phyloP scores from a whole-genome alignment of 2,113 vertebrate genomes.

The Stegastes partitus region DNA sequence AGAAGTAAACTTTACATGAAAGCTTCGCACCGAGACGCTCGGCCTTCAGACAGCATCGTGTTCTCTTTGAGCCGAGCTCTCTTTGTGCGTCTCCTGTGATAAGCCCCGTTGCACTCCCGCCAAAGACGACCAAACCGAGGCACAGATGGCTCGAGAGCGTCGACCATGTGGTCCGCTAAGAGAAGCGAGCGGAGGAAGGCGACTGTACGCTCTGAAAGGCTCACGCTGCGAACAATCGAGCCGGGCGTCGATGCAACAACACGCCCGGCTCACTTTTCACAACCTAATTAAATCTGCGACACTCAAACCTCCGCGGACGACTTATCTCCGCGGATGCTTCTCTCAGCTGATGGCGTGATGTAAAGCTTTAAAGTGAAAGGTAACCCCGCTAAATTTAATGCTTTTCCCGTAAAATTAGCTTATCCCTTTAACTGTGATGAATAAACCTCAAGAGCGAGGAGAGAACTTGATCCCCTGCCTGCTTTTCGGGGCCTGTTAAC shows the following conservation, averaged over 20 bases:
- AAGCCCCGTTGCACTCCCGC: constrained; percentile 10
- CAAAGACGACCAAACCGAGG: constrained; percentile 35
- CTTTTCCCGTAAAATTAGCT: constrained; percentile 48
- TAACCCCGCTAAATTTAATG: constrained; percentile 32
- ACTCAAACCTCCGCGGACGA: background rate
- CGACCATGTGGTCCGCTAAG: constrained; percentile 38
- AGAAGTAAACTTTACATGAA: background rate
- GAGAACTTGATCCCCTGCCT: constrained; percentile 50
- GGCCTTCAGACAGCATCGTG: constrained; percentile 24
- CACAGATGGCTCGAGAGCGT: constrained; percentile 62
- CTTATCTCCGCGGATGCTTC: constrained; percentile 44
- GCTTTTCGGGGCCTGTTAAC: constrained; percentile 58
- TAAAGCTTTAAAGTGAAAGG: constrained; percentile 28
- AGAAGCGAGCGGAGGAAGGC: constrained; percentile 12
- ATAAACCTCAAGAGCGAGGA: constrained; percentile 41
- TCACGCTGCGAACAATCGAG: background rate
- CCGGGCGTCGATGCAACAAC: background rate
- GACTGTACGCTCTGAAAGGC: constrained; percentile 1
- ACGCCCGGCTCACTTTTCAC: constrained; percentile 23
- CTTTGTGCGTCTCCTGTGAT: constrained; percentile 37
- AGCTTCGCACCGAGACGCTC: constrained; percentile 14
- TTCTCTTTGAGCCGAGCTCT: constrained; percentile 16
- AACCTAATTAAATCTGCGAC: constrained; percentile 45
- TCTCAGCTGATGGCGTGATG: constrained; percentile 26
- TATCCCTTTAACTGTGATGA: constrained; percentile 50